A percentile compares a stretch with the other conserved stretches of the same genome.
These are phyloP conservation scores for Drosophila rufa DNA, from an alignment of 1,140 invertebrate species.

Conservation along the genomic window DNA sequence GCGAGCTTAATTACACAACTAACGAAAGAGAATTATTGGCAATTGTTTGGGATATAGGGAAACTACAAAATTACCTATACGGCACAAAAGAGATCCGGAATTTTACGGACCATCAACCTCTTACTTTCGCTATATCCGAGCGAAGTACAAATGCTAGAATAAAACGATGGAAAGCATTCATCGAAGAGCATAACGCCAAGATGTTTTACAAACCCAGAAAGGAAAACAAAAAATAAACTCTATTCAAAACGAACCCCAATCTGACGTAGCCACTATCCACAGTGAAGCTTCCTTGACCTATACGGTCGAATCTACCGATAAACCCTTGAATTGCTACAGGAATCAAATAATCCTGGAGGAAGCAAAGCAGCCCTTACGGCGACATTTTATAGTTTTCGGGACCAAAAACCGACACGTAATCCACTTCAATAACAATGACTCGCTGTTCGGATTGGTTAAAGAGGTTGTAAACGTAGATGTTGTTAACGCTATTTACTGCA, in stretches of 20 bases:
- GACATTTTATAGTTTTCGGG: not conserved
- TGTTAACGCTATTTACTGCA: constrained; percentile 2
- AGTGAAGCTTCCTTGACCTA: constrained; percentile 5
- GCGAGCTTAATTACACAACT: too few species aligned
- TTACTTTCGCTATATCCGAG: too few species aligned
- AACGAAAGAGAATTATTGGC: not conserved
- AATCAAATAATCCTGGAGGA: constrained; percentile 14
- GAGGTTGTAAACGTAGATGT: constrained; percentile 8
- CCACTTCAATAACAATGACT: not conserved
- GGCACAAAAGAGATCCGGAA: too few species aligned
- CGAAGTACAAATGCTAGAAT: too few species aligned
- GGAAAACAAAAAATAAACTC: constrained; percentile 4
- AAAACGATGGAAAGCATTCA: too few species aligned
- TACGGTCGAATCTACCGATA: constrained; percentile 6
- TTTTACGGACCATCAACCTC: constrained; percentile 17
- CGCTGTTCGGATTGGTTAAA: constrained; percentile 14
- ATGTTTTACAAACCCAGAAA: too few species aligned
- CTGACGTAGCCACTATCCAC: constrained; percentile 7
- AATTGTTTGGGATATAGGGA: too few species aligned
- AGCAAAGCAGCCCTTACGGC: not conserved
- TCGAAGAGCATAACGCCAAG: too few species aligned
- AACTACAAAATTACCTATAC: too few species aligned
- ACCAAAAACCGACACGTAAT: not conserved
- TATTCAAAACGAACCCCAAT: constrained; percentile 1
- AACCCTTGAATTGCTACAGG: constrained; percentile 2